These are phyloP conservation scores for Andrena bicolor DNA, from an alignment of 2,888 invertebrate genomes.

Conservation along the genomic window DNA sequence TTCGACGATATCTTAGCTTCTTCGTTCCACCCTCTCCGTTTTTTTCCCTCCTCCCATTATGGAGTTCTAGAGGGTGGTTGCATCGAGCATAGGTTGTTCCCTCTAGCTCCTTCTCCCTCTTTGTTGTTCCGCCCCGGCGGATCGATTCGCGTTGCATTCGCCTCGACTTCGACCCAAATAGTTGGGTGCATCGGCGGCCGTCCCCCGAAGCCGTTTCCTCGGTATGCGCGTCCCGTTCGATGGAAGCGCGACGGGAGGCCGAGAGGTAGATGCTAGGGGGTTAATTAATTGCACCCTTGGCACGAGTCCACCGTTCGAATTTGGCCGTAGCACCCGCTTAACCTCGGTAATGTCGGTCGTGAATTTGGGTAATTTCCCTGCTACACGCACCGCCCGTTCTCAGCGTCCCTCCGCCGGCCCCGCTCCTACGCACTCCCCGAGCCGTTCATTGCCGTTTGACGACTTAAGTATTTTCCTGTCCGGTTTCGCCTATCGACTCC, in stretches of 20 bases:
- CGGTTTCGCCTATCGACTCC: neutral
- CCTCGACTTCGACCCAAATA: slow-evolving; percentile 60
- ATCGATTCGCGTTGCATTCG: slow-evolving; percentile 57
- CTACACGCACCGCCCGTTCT: slow-evolving; percentile 33
- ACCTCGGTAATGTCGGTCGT: slow-evolving; percentile 69
- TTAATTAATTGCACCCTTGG: slow-evolving; percentile 81
- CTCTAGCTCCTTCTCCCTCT: neutral
- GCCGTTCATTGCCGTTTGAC: too few relatives aligned
- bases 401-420: neutral
- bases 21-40: neutral
- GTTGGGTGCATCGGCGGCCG: slow-evolving; percentile 40
- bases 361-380: slow-evolving; percentile 66
- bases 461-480: neutral
- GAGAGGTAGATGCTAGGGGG: slow-evolving; percentile 55
- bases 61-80: neutral
- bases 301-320: slow-evolving; percentile 76
- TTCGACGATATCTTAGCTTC: slow-evolving; percentile 56
- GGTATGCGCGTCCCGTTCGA: slow-evolving; percentile 32
- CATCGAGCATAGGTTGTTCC: neutral
- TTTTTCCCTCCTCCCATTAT: neutral
- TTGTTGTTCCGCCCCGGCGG: slow-evolving; percentile 37
- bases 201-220: slow-evolving; percentile 34
- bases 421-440: neutral
- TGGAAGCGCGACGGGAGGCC: slow-evolving; percentile 14
- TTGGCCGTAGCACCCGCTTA: slow-evolving; percentile 68